Conservation (phyloP, 2,888 invertebrate genomes). For the Caenorhabditis afra region DNA sequence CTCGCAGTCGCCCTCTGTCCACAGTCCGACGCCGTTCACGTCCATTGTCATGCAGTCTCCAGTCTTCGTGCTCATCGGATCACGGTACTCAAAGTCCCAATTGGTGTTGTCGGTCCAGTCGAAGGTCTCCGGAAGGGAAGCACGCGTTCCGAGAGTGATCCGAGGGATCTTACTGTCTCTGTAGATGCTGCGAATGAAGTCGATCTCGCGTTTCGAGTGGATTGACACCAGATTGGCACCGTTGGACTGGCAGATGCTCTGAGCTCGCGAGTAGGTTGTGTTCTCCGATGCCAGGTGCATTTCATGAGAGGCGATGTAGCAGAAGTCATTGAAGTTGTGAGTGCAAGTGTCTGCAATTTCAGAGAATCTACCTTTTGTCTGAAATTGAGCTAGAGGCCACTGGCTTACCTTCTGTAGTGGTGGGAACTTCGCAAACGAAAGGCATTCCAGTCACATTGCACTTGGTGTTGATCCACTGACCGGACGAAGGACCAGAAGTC, state of each 20-base stretch:
- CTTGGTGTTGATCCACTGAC: constrained; percentile 29
- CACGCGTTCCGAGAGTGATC: constrained; percentile 12
- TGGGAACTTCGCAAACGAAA: constrained; percentile 34
- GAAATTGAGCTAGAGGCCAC: neutral
- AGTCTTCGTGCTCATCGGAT: constrained; percentile 9
- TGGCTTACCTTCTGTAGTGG: neutral
- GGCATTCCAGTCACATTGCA: constrained; percentile 32
- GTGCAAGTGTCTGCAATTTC: constrained; percentile 17
- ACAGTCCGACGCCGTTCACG: constrained; percentile 9
- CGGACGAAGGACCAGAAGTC: neutral
- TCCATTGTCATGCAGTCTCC: constrained; percentile 25
- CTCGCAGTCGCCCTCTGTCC: constrained; percentile 10
- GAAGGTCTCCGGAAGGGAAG: constrained; percentile 23
- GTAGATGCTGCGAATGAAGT: constrained; percentile 22
- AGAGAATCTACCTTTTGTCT: neutral
- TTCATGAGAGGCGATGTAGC: constrained; percentile 30
- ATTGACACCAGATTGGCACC: constrained; percentile 5
- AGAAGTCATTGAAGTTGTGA: constrained; percentile 29
- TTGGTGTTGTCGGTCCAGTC: constrained; percentile 14
- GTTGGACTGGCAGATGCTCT: constrained; percentile 16
- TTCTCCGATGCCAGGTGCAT: neutral
- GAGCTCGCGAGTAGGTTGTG: neutral
- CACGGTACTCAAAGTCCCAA: constrained; percentile 19
- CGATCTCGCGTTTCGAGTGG: constrained; percentile 22
- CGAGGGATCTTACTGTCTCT: neutral